Evolutionary conservation across 2,113 vertebrate species (phyloP), one percentile per base, ranked within the genome.

Genomic region (Bubo scandiacus): DNA sequence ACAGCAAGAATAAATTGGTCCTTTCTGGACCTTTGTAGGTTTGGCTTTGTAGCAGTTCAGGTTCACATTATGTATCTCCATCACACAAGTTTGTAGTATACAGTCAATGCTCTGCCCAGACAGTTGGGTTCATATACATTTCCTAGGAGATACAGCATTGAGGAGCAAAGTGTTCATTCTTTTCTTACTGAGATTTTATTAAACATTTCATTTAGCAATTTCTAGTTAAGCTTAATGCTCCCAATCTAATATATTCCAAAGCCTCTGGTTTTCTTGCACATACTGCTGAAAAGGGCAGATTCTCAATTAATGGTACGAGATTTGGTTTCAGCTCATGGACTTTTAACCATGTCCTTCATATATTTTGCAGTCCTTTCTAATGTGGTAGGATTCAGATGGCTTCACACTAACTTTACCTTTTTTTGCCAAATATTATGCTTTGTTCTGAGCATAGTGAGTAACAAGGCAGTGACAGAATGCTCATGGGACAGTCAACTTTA

Each of bases 151-250:
- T 8, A 47, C 2, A 5, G 45, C 43, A 77, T 71, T 2, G 4
- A 90, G 62, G 18, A 91, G 5, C 5, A 58, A 62, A 55, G 14
- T 0, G 1, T 18, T 63, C 70, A 67, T 84, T 77, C 55, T 32
- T 79, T 79, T 62, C 38, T 75, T n/a, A 59, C 32, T 10, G 30
- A 71, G 15, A 58, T 38, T 78, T 88, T 81, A 92, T 65, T 94
- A 47, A 86, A 78, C 11, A 10, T 86, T 86, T 83, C 5, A 38
- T 70, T 88, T 86, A 49, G 34, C 42, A 40, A 62, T 81, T 86
- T 71, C 63, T 67, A 75, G 63, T 72, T 58, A 70, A 91, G 88
- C n/a, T 81, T 94, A 86, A 93, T 86, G 38, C 75, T 92, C 82
- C 61, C 0, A 1, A 36, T 55, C 59, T 63, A 71, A 95, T 62